phyloP scores from a whole-genome alignment of 2,113 vertebrate genomes.

The Grallaria varia region DNA sequence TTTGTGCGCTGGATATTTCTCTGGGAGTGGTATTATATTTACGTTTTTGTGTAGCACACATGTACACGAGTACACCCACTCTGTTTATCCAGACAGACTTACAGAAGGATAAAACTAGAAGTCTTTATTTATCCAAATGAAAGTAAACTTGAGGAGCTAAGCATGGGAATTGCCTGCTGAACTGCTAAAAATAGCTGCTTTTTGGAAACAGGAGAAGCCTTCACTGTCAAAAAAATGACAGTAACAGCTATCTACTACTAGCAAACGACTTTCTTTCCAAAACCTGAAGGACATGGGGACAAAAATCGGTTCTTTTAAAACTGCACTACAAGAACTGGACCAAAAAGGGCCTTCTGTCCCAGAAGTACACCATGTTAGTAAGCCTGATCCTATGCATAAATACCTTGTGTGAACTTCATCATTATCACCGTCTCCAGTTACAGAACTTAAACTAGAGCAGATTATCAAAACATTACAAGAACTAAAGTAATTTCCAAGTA shows the following conservation, averaged over 20 bases:
- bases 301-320: background rate
- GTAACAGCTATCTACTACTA: background rate
- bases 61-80: background rate
- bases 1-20: background rate
- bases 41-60: background rate
- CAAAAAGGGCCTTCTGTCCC: background rate
- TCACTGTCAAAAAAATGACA: background rate
- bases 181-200: slow-evolving; percentile 30
- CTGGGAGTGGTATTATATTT: background rate
- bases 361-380: background rate
- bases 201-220: slow-evolving; percentile 17
- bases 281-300: background rate
- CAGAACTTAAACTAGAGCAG: background rate
- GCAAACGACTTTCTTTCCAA: background rate
- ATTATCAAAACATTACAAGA: slow-evolving; percentile 11
- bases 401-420: background rate
- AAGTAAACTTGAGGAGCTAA: slow-evolving; percentile 35
- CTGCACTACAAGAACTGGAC: background rate
- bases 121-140: slow-evolving; percentile 44
- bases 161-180: slow-evolving; percentile 20
- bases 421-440: background rate
- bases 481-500: slow-evolving; percentile 12
- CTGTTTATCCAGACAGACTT: slow-evolving; percentile 46
- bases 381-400: background rate
- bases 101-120: slow-evolving; percentile 31